Base-by-base conservation (phyloP, 30 jellyfish, hydroid and myxozoan genomes). In the Pseudorhiza aurosa region DNA sequence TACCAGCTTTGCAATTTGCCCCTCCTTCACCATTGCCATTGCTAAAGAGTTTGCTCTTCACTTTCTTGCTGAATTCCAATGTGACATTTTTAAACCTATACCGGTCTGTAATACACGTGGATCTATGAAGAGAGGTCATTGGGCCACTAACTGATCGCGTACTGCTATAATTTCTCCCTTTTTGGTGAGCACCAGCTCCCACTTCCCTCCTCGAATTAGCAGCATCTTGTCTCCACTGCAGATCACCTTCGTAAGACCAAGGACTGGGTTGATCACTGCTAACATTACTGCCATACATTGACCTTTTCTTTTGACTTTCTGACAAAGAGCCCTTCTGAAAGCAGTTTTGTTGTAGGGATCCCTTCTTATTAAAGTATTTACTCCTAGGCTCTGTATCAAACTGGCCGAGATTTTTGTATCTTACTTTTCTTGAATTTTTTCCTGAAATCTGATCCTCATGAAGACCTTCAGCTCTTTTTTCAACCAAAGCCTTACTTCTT, bases 181-280 rank as follows among this genome's bases (percentile, higher is more conserved):
- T 6, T 8, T 31, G 6, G 28, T 26, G 22, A 1, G 40, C 8
- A 30, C 65, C 14, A 19, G 8, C 43, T n/a, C 27, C 47, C 4
- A 4, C 56, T 37, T 70, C 69, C n/a, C 68, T 70, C 29, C 36
- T 46, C 0, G 56, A 25, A 24, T 70, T 21, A 9, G 68, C 75
- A 14, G 86, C 39, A 43, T 72, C 86, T 25, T 47, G 33, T 53
- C 75, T 53, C 86, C 86, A 72, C 26, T 72, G 65, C 27, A 53
- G 22, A 8, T 53, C 65, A 36, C 59, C 75, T 8, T 51, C 64
- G 35, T 57, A 50, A 8, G 75, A 33, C 35, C 55, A 17, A 39
- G 12, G 29, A 11, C 2, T 29, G 22, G 21, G 19, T 21, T 19
- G 65, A 32, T 28, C 44, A 0, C 18, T 32, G 17, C 29, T 39